Evolutionary conservation across 53 echinoderm and acorn worm genomes (phyloP), one percentile per base, ranked within the genome.

Genomic region (Hippasteria phrygiana): DNA sequence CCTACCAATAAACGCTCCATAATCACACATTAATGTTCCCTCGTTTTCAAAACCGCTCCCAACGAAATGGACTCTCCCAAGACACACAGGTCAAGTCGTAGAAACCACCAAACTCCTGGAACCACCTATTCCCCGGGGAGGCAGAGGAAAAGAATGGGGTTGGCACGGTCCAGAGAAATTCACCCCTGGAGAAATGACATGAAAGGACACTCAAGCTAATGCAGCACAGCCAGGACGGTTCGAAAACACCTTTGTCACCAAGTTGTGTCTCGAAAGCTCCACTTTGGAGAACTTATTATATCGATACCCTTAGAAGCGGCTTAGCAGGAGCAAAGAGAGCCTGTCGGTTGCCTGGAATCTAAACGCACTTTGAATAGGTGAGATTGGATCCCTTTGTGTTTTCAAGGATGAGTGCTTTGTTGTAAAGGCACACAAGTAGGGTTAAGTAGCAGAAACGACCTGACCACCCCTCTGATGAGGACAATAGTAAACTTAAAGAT

Each of bases 231-330:
- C 37, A 56, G 38, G 35, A 28, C 62, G 22, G 78, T 38, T 59
- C 78, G 62, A 41, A 82, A 82, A 82, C 82, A 82, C 82, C 66
- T 82, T 82, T 82, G 66, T 82, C 45, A 26, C 65, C 82, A 46
- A 82, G 66, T 82, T 66, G 66, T 82, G 55, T 32, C 0, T 1
- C 66, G 82, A 82, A 82, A 45, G 82, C 45, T 32, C 65, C 64
- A 65, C 45, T 65, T 82, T 64, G 64, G 43, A 29, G 26, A 82
- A 28, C 64, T 66, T 66, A 82, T 82, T 66, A 82, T 82, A 82
- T 66, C 66, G 82, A 82, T 82, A 82, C 82, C 43, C 66, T 0
- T 24, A 55, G 59, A 78, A 78, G 59, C 78, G 59, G 78, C 78
- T 59, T 78, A 78, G 22, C 37, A 6, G 62, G 38, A 20, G 17